Base-by-base conservation (phyloP, 2,888 invertebrate species). In the Pandemis heparana region DNA sequence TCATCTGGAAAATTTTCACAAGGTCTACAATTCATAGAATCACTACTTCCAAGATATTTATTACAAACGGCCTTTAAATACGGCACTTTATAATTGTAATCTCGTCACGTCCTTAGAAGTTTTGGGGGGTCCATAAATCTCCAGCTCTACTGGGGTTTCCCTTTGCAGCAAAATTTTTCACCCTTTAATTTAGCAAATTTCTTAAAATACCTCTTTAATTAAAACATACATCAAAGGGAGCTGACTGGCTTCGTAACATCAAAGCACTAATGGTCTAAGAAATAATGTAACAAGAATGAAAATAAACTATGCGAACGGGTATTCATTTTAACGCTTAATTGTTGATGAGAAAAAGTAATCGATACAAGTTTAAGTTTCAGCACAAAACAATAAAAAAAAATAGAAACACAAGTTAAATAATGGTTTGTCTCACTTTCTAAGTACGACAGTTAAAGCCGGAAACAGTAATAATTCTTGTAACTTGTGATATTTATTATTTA, bases 401-500 rank as follows among this genome's bases (percentile, higher is more conserved):
- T 32, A 32, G 1, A 32, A 32, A 32, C 2, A 32, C 23, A 23
- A 23, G 23, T 32, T 1, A 32, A 1, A 32, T 32, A 32, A 32
- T 32, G 23, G 23, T 2, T 32, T 32, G 23, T 32, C 23, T 32
- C 23, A 32, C 23, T 4, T 32, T 32, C 23, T 4, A 4, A 32
- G 23, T 32, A 32, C 23, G 23, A 32, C 3, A 32, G 41, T 41
- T 8, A 8, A 41, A 53, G 7, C 60, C 38, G 38, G 61, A 38
- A 41, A 62, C 23, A 7, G 9, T 18, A 9, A 14, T 48, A 32
- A 51, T 46, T 65, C 38, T 51, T 23, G 14, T 16, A 68, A 68
- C 59, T 68, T 68, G 46, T 32, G 32, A 43, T 46, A 68, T 68
- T 59, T 46, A 46, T 62, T 68, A 68, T 68, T 59, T 59, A 67